Percentiles rank a stretch among this genome's conserved stretches.
These are phyloP conservation scores for Oreochromis grahami DNA, from an alignment of 2,797 vertebrate species.

Conservation along the genomic window DNA sequence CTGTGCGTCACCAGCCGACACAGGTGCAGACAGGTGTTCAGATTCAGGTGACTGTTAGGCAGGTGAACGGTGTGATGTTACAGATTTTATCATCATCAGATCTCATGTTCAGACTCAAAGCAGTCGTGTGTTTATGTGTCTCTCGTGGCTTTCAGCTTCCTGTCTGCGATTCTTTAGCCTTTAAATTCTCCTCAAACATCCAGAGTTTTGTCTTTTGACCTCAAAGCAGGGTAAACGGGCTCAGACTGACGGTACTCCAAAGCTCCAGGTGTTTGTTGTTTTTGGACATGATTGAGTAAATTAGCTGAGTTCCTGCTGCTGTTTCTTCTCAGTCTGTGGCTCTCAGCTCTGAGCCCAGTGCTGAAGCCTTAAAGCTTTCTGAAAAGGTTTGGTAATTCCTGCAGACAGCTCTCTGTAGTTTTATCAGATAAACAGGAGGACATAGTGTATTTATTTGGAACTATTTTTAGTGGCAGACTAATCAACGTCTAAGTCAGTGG, in stretches of 20 bases:
- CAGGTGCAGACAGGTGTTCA: neutral
- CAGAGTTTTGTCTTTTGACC: neutral
- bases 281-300: neutral
- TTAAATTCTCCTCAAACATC: neutral
- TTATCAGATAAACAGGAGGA: neutral
- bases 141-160: neutral
- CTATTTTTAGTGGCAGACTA: neutral
- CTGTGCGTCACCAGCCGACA: neutral
- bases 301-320: neutral
- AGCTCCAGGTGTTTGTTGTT: neutral
- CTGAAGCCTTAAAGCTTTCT: neutral
- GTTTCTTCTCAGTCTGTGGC: neutral
- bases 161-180: neutral
- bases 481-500: neutral
- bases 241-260: neutral
- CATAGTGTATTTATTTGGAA: neutral
- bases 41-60: neutral
- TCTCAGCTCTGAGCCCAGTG: neutral
- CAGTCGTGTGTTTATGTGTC: fast-evolving
- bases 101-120: neutral
- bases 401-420: neutral
- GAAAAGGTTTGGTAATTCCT: neutral
- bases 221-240: neutral
- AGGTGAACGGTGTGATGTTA: neutral
- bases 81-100: neutral